A percentile compares a stretch with the other conserved stretches of the same genome.
These are phyloP conservation scores for Chelon labrosus DNA, from an alignment of 2,797 vertebrate genomes.

Conservation along the genomic window DNA sequence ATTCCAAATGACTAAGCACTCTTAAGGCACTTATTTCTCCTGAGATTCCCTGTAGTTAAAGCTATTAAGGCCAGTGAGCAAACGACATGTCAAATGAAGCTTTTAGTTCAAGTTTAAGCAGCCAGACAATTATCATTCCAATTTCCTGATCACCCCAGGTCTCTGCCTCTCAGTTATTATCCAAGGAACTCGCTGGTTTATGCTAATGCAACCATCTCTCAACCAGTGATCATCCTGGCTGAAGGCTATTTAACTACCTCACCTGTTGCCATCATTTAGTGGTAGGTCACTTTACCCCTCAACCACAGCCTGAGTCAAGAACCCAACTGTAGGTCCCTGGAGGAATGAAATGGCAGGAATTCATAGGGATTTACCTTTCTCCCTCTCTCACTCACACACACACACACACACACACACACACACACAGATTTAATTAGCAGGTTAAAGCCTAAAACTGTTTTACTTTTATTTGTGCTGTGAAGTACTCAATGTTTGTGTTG, in stretches of 20 bases:
- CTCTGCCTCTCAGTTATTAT: constrained; percentile 40
- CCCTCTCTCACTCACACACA: no score
- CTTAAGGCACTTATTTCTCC: neutral
- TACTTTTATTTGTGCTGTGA: neutral
- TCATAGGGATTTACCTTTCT: neutral
- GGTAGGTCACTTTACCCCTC: neutral
- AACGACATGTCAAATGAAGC: constrained; percentile 44
- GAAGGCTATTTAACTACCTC: constrained; percentile 26
- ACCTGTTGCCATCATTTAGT: constrained; percentile 22
- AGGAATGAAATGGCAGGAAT: constrained; percentile 7
- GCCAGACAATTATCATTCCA: constrained; percentile 43
- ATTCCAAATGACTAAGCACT: constrained; percentile 24
- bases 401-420: no score
- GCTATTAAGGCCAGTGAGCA: constrained; percentile 45
- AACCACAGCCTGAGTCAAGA: neutral
- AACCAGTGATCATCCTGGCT: constrained; percentile 22
- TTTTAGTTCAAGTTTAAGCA: constrained; percentile 50
- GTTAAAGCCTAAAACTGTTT: neutral
- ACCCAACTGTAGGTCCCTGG: neutral
- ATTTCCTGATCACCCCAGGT: constrained; percentile 35
- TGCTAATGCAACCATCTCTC: constrained; percentile 34
- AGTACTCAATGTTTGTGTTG: neutral
- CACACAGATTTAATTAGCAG: neutral
- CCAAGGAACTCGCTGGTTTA: constrained; percentile 38
- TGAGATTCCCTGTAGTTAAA: constrained; percentile 36